Conservation (phyloP, 2,797 vertebrate genomes). For the Melanogrammus aeglefinus region DNA sequence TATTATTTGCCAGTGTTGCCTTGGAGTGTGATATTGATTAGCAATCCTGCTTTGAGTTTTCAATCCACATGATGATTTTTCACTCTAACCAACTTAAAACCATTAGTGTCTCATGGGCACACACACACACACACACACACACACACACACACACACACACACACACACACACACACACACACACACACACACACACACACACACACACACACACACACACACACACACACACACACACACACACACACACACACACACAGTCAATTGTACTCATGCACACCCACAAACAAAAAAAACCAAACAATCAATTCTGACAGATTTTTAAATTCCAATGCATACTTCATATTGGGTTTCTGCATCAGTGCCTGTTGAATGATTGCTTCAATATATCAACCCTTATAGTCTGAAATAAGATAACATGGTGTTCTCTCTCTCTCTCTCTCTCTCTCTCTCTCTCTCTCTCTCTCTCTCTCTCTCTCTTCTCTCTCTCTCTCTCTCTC, state of each 20-base stretch:
- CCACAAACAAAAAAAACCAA: background rate
- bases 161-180: background rate
- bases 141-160: background rate
- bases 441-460: background rate
- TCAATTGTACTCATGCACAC: background rate
- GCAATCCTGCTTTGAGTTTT: conserved; percentile 23
- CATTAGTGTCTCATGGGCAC: background rate
- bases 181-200: conserved; percentile 14
- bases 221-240: background rate
- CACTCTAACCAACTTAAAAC: background rate
- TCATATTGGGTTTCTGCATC: background rate
- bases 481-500: conserved; percentile 42
- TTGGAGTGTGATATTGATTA: conserved; percentile 31
- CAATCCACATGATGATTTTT: conserved; percentile 16
- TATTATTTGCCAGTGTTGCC: background rate
- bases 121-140: background rate
- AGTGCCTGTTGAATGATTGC: background rate
- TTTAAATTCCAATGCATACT: background rate
- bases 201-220: conserved; percentile 20
- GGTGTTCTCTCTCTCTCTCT: conserved; percentile 30
- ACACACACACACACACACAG: background rate
- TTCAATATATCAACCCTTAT: conserved; percentile 32
- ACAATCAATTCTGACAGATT: background rate
- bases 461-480: conserved; percentile 29
- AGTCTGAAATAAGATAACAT: conserved; percentile 49